Conservation (phyloP, 2,113 vertebrate species). For the Protomyctophum bolini region DNA sequence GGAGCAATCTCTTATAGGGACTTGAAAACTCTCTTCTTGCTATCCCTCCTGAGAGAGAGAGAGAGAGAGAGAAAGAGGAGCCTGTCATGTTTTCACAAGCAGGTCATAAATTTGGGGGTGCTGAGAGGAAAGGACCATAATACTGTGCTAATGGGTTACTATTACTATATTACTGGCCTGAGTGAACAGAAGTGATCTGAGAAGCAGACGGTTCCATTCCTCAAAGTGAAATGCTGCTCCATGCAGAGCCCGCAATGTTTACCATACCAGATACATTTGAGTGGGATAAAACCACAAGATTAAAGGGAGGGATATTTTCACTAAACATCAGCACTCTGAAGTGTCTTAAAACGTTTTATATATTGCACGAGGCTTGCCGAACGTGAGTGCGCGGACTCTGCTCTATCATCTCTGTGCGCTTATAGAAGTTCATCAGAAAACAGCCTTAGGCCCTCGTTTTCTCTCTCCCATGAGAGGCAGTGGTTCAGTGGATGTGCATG, state of each 20-base stretch:
- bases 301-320: constrained; percentile 32
- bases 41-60: constrained; percentile 18
- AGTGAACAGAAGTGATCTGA: constrained; percentile 37
- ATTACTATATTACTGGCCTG: constrained; percentile 32
- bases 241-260: constrained; percentile 20
- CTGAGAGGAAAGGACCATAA: constrained; percentile 48
- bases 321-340: neutral
- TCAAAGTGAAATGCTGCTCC: constrained; percentile 6
- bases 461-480: neutral
- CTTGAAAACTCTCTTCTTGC: constrained; percentile 45
- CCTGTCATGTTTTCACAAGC: constrained; percentile 66
- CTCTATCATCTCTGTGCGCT: constrained; percentile 11
- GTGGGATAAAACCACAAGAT: constrained; percentile 5
- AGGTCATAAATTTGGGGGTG: constrained; percentile 59
- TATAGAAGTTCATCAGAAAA: constrained; percentile 12
- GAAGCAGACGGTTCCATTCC: constrained; percentile 12
- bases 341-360: constrained; percentile 23
- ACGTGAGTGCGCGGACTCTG: neutral
- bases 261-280: constrained; percentile 10
- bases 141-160: constrained; percentile 38
- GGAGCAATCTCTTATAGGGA: constrained; percentile 65
- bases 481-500: neutral
- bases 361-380: constrained; percentile 22
- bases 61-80: constrained; percentile 29
- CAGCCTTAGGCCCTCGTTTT: neutral